A percentile compares a stretch with the other conserved stretches of the same genome.
These are phyloP conservation scores for Mongoloraphidia duomilia DNA, from an alignment of 2,888 invertebrate genomes.

Conservation along the genomic window DNA sequence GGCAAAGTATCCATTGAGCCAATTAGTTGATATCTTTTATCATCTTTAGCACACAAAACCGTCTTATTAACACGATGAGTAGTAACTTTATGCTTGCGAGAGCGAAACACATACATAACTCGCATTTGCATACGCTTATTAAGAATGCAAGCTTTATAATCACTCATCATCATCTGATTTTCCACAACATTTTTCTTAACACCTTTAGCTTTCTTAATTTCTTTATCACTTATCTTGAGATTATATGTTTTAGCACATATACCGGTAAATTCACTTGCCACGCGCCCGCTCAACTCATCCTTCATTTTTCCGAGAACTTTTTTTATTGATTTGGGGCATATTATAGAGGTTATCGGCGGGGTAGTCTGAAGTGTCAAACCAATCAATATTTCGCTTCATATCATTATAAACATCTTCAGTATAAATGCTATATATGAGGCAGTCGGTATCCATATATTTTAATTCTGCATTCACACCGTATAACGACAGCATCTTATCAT, in stretches of 20 bases:
- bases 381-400: constrained; percentile 16
- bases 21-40: no score
- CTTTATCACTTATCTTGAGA: not conserved
- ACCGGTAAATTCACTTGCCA: constrained; percentile 8
- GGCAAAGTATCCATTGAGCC: no score
- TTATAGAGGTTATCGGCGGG: constrained; percentile 15
- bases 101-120: no score
- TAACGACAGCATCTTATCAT: constrained; percentile 20
- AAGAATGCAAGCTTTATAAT: no score
- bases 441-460: constrained; percentile 22
- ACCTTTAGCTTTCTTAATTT: not conserved
- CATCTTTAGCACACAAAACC: no score
- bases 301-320: constrained; percentile 11
- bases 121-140: no score
- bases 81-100: no score
- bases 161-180: not conserved
- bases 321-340: constrained; percentile 15
- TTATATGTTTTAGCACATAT: constrained; percentile 11
- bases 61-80: no score
- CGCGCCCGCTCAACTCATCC: constrained; percentile 7
- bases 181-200: not conserved
- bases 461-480: constrained; percentile 17
- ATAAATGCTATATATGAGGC: constrained; percentile 19
- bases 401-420: constrained; percentile 23
- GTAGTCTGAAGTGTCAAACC: constrained; percentile 23